Evolutionary conservation across 1,140 invertebrate genomes (phyloP).

Genomic region (Papilio polyxenes): DNA sequence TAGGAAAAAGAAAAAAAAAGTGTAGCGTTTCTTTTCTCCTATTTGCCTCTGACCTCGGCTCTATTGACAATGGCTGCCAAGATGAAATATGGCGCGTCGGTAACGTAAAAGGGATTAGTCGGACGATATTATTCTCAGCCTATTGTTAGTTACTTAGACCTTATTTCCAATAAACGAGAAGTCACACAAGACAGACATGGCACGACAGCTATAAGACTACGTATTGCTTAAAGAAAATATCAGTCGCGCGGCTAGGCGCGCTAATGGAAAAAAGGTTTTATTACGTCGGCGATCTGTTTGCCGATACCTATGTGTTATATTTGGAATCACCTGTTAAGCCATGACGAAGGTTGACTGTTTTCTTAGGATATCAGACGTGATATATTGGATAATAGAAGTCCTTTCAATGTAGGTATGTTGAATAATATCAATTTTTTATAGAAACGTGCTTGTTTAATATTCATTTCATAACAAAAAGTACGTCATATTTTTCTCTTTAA

Average conservation of each 20-base stretch:
- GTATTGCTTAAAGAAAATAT: background rate
- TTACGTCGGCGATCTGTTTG: slow-evolving; percentile 59
- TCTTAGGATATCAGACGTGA: slow-evolving; percentile 51
- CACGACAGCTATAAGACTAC: background rate
- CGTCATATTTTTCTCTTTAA: background rate
- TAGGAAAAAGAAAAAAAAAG: slow-evolving; percentile 74
- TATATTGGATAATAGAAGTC: slow-evolving; percentile 40
- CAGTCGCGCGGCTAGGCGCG: background rate
- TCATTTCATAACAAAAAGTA: background rate
- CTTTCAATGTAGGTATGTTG: background rate
- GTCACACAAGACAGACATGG: background rate
- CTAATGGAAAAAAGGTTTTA: slow-evolving; percentile 34
- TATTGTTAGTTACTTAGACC: slow-evolving; percentile 49
- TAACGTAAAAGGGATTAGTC: slow-evolving; percentile 77
- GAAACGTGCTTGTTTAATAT: background rate
- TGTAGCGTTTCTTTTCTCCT: slow-evolving; percentile 70
- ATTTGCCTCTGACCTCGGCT: slow-evolving; percentile 76
- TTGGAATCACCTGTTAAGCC: slow-evolving; percentile 64
- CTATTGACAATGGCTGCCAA: slow-evolving; percentile 78
- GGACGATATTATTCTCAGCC: slow-evolving; percentile 72
- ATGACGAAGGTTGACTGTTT: slow-evolving; percentile 68
- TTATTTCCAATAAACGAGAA: background rate
- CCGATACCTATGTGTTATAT: slow-evolving; percentile 60
- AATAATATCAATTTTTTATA: slow-evolving; percentile 18
- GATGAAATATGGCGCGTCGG: slow-evolving; percentile 76